Conservation (phyloP, 2,113 vertebrate genomes). For the Ailuropoda melanoleuca region DNA sequence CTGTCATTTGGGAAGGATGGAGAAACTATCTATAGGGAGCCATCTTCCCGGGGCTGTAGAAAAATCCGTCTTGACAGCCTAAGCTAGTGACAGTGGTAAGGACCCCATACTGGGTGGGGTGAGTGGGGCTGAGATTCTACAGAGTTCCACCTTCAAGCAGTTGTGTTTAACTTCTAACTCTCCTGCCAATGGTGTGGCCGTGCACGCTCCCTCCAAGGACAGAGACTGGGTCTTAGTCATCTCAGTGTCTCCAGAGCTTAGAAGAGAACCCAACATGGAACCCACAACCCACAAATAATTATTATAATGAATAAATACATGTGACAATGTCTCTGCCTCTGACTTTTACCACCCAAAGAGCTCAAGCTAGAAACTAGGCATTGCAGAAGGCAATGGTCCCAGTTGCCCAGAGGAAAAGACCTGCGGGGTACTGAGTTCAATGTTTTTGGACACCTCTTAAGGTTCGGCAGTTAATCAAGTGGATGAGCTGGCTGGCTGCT, state of each 20-base stretch:
- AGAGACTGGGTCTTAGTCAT: too few species aligned
- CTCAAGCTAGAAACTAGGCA: not conserved
- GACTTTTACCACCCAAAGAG: not conserved
- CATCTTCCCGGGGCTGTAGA: not conserved
- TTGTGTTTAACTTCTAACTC: not conserved
- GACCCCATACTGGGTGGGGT: rapidly evolving
- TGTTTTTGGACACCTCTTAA: not conserved
- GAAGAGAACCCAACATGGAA: not conserved
- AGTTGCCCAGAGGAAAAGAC: not conserved
- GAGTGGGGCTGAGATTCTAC: not conserved
- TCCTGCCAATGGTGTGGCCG: rapidly evolving
- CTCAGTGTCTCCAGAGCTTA: not conserved
- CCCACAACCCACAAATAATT: not conserved
- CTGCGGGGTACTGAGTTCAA: not conserved
- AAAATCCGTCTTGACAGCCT: not conserved
- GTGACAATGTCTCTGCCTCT: not conserved
- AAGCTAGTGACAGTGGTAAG: not conserved
- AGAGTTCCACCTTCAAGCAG: not conserved
- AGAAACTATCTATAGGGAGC: not conserved
- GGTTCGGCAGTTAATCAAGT: not conserved
- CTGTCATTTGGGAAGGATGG: not conserved
- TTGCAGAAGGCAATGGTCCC: not conserved
- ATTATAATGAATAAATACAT: not conserved
- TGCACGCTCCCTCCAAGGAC: not conserved
- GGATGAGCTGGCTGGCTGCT: not conserved